Percentiles rank a stretch among this genome's conserved stretches.
Evolutionary conservation across 2,888 invertebrate genomes (phyloP).

Genomic region (Coenonympha arcania): DNA sequence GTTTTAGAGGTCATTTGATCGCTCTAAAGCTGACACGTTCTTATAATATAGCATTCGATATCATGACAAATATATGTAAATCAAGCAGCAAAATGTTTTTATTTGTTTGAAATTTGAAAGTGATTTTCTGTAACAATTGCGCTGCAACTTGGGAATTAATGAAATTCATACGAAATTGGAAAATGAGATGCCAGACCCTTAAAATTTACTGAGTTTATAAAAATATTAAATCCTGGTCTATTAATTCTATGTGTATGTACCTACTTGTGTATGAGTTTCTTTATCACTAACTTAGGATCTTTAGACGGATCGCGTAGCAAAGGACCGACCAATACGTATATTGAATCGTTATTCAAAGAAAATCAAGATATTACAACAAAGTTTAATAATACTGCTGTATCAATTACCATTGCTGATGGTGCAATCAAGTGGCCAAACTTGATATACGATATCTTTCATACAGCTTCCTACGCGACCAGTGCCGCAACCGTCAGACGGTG

Average conservation of each 20-base stretch:
- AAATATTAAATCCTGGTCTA: too few species aligned
- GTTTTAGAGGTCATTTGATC: conserved; percentile 21
- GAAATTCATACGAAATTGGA: too few species aligned
- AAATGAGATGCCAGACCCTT: too few species aligned
- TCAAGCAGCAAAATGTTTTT: too few species aligned
- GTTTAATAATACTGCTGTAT: background rate
- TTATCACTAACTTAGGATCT: background rate
- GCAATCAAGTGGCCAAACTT: background rate
- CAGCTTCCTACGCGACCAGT: background rate
- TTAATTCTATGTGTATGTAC: too few species aligned
- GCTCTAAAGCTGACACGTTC: background rate
- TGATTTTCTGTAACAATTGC: too few species aligned
- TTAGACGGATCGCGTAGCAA: background rate
- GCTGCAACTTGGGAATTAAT: too few species aligned
- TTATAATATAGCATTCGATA: too few species aligned
- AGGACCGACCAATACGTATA: background rate
- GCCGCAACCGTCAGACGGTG: conserved; percentile 13
- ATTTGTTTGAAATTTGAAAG: too few species aligned
- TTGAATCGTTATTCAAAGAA: conserved; percentile 3
- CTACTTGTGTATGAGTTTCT: too few species aligned
- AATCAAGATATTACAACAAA: conserved; percentile 1
- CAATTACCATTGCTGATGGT: conserved; percentile 4
- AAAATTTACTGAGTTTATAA: too few species aligned
- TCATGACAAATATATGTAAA: too few species aligned
- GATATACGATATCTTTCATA: conserved; percentile 1